Evolutionary conservation across 2,888 invertebrate genomes (phyloP).

Genomic region (Ectemnius lituratus): DNA sequence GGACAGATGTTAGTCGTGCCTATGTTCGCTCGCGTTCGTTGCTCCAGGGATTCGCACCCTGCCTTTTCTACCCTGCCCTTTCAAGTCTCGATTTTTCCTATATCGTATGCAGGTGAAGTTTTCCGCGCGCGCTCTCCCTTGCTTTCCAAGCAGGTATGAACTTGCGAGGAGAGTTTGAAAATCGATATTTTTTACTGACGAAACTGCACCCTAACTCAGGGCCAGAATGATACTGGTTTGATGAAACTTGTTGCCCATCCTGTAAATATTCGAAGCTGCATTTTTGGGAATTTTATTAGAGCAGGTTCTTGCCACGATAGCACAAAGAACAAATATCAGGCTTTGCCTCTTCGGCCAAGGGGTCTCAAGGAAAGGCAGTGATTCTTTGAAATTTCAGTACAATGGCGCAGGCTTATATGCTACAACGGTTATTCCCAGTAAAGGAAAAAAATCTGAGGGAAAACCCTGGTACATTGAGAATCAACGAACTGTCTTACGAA

Average conservation of each 20-base stretch:
- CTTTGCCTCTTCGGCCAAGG: slow-evolving; percentile 59
- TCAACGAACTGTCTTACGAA: slow-evolving; percentile 65
- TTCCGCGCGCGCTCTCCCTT: slow-evolving; percentile 27
- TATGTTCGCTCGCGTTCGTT: slow-evolving; percentile 46
- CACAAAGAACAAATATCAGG: slow-evolving; percentile 59
- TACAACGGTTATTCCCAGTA: slow-evolving; percentile 63
- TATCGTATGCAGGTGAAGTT: slow-evolving; percentile 67
- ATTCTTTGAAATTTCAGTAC: slow-evolving; percentile 73
- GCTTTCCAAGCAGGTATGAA: slow-evolving; percentile 59
- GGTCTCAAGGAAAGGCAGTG: slow-evolving; percentile 68
- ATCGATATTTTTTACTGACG: slow-evolving; percentile 48
- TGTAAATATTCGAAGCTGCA: slow-evolving; percentile 1
- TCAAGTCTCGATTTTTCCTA: slow-evolving; percentile 64
- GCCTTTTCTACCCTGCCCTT: slow-evolving; percentile 36
- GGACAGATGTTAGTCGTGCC: slow-evolving; percentile 57
- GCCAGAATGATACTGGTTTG: neutral
- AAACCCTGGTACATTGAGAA: slow-evolving; percentile 68
- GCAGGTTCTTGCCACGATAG: slow-evolving; percentile 54
- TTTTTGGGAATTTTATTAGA: slow-evolving; percentile 2
- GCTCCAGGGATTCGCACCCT: slow-evolving; percentile 44
- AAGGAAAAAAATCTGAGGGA: slow-evolving; percentile 52
- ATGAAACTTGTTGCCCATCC: neutral
- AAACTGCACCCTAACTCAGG: slow-evolving; percentile 4
- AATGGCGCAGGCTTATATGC: slow-evolving; percentile 58
- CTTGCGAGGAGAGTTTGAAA: slow-evolving; percentile 44